Evolutionary conservation across 1,140 invertebrate species (phyloP).

Genomic region (Drosophila melanogaster): DNA sequence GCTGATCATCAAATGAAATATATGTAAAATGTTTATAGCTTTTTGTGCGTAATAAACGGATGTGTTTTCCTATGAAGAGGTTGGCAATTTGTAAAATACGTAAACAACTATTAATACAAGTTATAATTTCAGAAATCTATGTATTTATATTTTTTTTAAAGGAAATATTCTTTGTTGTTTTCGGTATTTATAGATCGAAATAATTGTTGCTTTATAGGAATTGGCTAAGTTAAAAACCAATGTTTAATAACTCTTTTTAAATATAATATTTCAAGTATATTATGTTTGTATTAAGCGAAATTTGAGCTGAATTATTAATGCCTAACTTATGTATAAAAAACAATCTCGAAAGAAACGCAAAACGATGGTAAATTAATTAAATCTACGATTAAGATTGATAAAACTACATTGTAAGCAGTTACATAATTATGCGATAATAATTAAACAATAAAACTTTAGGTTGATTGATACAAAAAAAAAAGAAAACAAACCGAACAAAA

Average conservation of each 20-base stretch:
- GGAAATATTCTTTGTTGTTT: not conserved
- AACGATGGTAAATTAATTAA: constrained; percentile 45
- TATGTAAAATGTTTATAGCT: constrained; percentile 34
- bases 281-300: not conserved
- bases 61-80: constrained; percentile 47
- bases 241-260: not conserved
- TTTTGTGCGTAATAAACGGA: constrained; percentile 36
- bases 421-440: constrained; percentile 74
- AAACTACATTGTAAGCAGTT: constrained; percentile 69
- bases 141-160: not conserved
- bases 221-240: not conserved
- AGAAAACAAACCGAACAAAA: constrained; percentile 46
- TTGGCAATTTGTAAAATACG: constrained; percentile 38
- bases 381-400: constrained; percentile 69
- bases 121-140: not conserved
- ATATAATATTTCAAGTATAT: not conserved
- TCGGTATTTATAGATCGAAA: not conserved
- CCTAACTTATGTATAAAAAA: constrained; percentile 75
- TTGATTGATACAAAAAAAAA: constrained; percentile 61
- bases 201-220: not conserved
- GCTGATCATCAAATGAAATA: constrained; percentile 54
- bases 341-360: constrained; percentile 34
- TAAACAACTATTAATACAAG: not conserved
- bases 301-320: constrained; percentile 27
- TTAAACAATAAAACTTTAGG: constrained; percentile 71